Percentiles rank a stretch among this genome's conserved stretches.
These are phyloP conservation scores for Drosophila neoperkinsi DNA, from an alignment of 2,888 invertebrate genomes.

Conservation along the genomic window DNA sequence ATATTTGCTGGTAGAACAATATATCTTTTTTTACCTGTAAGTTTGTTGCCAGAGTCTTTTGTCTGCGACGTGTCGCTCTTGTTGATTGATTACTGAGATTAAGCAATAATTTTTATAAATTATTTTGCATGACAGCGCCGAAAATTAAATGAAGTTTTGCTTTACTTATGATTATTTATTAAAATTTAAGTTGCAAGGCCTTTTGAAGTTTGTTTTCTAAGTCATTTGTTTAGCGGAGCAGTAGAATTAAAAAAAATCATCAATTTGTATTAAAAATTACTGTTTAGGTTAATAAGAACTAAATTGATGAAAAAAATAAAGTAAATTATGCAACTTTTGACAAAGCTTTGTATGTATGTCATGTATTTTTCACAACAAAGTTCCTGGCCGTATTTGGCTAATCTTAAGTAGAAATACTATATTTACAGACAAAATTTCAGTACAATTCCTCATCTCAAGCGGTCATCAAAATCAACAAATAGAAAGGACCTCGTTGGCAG, in stretches of 20 bases:
- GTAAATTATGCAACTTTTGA: not conserved
- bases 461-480: slow-evolving; percentile 19
- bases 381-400: not conserved
- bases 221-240: slow-evolving; percentile 32
- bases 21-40: slow-evolving; percentile 27
- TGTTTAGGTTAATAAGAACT: not conserved
- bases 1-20: slow-evolving; percentile 35
- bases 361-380: not conserved
- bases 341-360: no score
- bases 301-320: not conserved
- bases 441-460: slow-evolving; percentile 1
- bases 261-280: not conserved
- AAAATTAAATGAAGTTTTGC: slow-evolving; percentile 28
- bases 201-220: slow-evolving; percentile 47
- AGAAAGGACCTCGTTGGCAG: slow-evolving; percentile 37
- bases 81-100: slow-evolving; percentile 69
- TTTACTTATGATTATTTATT: slow-evolving; percentile 19
- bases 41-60: slow-evolving; percentile 69
- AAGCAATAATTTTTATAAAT: slow-evolving; percentile 64
- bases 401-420: not conserved
- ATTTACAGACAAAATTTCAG: not conserved
- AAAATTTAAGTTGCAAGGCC: slow-evolving; percentile 10
- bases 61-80: slow-evolving; percentile 43
- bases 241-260: not conserved
- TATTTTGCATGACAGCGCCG: slow-evolving; percentile 72